Evolutionary conservation across 2,888 invertebrate genomes (phyloP).

Genomic region (Keiferia lycopersicella): DNA sequence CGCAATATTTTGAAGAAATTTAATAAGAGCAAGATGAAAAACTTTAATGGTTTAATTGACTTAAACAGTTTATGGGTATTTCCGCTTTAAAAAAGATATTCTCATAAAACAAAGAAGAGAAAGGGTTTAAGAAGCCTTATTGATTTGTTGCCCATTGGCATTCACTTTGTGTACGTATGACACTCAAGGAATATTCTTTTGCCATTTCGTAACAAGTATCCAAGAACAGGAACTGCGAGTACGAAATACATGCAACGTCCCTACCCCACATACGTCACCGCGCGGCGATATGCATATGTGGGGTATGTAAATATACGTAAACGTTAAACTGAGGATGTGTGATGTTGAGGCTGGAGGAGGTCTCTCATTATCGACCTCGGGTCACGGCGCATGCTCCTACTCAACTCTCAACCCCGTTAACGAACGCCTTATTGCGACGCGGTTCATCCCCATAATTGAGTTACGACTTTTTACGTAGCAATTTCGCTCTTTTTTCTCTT

Average conservation of each 20-base stretch:
- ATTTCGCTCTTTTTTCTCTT: slow-evolving; percentile 74
- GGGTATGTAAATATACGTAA: slow-evolving; percentile 79
- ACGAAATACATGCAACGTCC: background rate
- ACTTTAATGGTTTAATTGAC: too few relatives aligned
- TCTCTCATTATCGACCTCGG: slow-evolving; percentile 82
- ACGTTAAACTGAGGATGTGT: slow-evolving; percentile 80
- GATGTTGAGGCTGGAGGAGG: slow-evolving; percentile 76
- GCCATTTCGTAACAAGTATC: background rate
- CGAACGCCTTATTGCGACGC: slow-evolving; percentile 79
- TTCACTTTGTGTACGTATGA: too few relatives aligned
- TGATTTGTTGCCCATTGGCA: too few relatives aligned
- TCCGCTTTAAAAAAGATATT: too few relatives aligned
- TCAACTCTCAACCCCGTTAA: slow-evolving; percentile 65
- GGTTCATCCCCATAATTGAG: slow-evolving; percentile 80
- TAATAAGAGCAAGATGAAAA: too few relatives aligned
- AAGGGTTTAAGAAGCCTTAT: too few relatives aligned
- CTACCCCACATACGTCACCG: slow-evolving; percentile 35
- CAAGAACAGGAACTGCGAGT: background rate
- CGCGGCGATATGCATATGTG: slow-evolving; percentile 77
- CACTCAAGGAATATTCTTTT: too few relatives aligned
- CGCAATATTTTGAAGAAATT: too few relatives aligned
- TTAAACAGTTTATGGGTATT: too few relatives aligned
- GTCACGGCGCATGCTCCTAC: slow-evolving; percentile 81
- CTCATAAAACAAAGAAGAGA: too few relatives aligned
- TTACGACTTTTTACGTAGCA: slow-evolving; percentile 81